Percentiles rank a stretch among this genome's conserved stretches.
These are phyloP conservation scores for Hippocampus comes DNA, from an alignment of 2,113 vertebrate species.

Conservation along the genomic window DNA sequence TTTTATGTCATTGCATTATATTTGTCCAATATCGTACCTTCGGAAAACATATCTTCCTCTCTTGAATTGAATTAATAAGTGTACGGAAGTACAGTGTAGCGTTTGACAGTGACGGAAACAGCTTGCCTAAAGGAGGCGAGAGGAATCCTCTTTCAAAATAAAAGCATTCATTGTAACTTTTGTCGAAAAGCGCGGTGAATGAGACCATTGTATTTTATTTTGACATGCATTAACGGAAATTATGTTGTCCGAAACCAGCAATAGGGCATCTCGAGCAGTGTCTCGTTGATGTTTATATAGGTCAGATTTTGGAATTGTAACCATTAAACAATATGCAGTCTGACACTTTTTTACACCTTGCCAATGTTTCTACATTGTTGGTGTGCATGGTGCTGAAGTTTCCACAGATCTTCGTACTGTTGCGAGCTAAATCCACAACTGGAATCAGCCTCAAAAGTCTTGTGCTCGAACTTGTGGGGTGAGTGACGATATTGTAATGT, in stretches of 20 bases:
- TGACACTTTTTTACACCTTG: conserved; percentile 61
- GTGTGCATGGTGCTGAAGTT: conserved; percentile 85
- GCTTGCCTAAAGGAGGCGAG: neutral
- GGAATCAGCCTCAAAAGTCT: conserved; percentile 84
- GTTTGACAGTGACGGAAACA: conserved; percentile 8
- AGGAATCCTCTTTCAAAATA: conserved; percentile 2
- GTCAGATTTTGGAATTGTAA: neutral
- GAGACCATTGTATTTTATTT: neutral
- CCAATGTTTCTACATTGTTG: conserved; percentile 82
- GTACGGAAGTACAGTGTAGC: conserved; percentile 52
- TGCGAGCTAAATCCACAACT: conserved; percentile 71
- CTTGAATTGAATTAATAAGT: neutral
- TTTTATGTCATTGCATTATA: neutral
- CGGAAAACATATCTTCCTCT: no score
- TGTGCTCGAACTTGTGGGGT: conserved; percentile 85
- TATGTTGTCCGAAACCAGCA: neutral
- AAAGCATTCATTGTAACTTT: neutral
- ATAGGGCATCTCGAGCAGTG: neutral
- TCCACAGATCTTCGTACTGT: conserved; percentile 82
- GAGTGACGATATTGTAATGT: conserved; percentile 10
- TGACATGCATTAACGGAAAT: conserved; percentile 18
- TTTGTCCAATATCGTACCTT: neutral
- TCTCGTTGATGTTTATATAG: neutral
- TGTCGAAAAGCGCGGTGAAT: neutral
- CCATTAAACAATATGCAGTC: conserved; percentile 45